These are phyloP conservation scores for Trichogramma pretiosum DNA, from an alignment of 1,140 invertebrate genomes.

Conservation along the genomic window DNA sequence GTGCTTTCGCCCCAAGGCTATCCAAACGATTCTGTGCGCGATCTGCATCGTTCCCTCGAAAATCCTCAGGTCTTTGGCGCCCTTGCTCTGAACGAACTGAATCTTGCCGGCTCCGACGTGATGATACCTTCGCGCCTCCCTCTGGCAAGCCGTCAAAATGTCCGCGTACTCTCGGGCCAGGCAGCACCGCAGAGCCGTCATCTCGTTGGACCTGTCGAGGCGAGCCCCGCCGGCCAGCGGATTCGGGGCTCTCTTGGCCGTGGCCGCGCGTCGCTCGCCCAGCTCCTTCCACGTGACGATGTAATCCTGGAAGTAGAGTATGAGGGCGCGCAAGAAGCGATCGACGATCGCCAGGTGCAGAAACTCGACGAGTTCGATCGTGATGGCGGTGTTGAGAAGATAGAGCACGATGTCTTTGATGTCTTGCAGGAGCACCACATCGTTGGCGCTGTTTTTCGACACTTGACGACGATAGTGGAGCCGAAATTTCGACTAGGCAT, in stretches of 20 bases:
- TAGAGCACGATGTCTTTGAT: slow-evolving; percentile 57
- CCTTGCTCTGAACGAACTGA: slow-evolving; percentile 41
- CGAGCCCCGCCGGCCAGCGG: slow-evolving; percentile 48
- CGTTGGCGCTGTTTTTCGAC: slow-evolving; percentile 10
- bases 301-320: slow-evolving; percentile 55
- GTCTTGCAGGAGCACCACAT: slow-evolving; percentile 54
- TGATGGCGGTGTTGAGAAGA: slow-evolving; percentile 45
- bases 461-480: not conserved
- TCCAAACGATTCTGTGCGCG: slow-evolving; percentile 53
- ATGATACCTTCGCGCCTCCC: slow-evolving; percentile 46
- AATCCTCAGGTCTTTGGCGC: slow-evolving; percentile 52
- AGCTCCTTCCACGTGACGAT: slow-evolving; percentile 51
- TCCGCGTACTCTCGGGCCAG: slow-evolving; percentile 52
- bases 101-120: slow-evolving; percentile 49
- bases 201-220: slow-evolving; percentile 46
- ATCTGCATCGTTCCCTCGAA: slow-evolving; percentile 51
- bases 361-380: slow-evolving; percentile 49
- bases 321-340: slow-evolving; percentile 51
- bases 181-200: slow-evolving; percentile 49
- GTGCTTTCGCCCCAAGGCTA: slow-evolving; percentile 50
- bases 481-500: slow-evolving; percentile 6
- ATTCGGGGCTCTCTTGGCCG: slow-evolving; percentile 49
- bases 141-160: slow-evolving; percentile 46
- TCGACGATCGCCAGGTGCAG: slow-evolving; percentile 51
- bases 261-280: slow-evolving; percentile 43